These are phyloP conservation scores for Macrotus californicus DNA, from an alignment of 2,113 vertebrate genomes.

Conservation along the genomic window DNA sequence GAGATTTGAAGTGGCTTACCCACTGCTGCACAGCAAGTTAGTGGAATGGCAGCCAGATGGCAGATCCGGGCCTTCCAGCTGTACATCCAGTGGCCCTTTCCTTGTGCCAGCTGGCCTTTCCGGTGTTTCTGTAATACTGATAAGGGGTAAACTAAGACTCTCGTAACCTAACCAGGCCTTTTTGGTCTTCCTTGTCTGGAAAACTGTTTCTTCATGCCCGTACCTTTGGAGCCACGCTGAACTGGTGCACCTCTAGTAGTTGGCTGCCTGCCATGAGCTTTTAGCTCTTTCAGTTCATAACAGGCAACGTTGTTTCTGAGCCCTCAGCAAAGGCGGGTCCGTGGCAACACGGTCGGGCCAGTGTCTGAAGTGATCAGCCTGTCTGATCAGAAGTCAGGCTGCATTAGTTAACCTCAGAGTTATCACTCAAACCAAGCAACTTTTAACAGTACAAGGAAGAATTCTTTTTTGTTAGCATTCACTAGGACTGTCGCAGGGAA, in stretches of 20 bases:
- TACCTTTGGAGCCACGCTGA: not conserved
- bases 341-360: not conserved
- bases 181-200: not conserved
- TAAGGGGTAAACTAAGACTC: not conserved
- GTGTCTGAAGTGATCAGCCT: not conserved
- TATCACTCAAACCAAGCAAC: not conserved
- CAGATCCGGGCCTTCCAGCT: not conserved
- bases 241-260: not conserved
- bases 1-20: not conserved
- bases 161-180: not conserved
- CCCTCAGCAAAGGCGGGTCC: not conserved
- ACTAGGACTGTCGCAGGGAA: not conserved
- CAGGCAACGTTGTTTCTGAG: not conserved
- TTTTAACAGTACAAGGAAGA: not conserved
- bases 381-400: not conserved
- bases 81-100: not conserved
- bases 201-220: not conserved
- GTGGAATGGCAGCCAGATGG: not conserved
- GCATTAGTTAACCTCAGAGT: not conserved
- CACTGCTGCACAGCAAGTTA: not conserved
- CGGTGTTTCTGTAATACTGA: not conserved
- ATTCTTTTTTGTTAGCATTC: not conserved
- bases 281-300: not conserved
- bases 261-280: not conserved
- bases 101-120: not conserved